Evolutionary conservation across 2,797 vertebrate genomes (phyloP).

Genomic region (Coregonus ussuriensis): DNA sequence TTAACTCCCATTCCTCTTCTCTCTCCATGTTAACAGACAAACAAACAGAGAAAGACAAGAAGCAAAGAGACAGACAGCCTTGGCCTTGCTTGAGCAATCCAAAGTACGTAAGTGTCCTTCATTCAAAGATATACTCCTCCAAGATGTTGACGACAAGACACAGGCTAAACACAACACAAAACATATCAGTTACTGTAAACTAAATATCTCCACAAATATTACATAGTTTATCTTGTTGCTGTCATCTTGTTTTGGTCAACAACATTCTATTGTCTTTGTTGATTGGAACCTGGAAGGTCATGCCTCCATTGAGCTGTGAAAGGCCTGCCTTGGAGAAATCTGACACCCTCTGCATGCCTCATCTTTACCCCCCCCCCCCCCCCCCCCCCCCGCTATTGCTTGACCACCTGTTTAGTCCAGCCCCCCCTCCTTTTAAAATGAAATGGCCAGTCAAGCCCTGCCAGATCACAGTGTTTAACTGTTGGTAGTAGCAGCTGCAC

Average conservation of each 20-base stretch:
- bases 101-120: conserved; percentile 68
- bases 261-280: too few relatives aligned
- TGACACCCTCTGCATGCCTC: conserved; percentile 57
- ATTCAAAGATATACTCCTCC: neutral
- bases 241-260: too few relatives aligned
- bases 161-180: conserved; percentile 5
- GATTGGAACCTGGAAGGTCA: conserved; percentile 66
- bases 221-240: too few relatives aligned
- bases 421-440: conserved; percentile 36
- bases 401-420: neutral
- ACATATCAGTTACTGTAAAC: neutral
- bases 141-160: conserved; percentile 13
- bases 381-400: conserved; percentile 22
- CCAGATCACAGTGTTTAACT: conserved; percentile 38
- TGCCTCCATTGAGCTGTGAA: conserved; percentile 59
- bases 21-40: conserved; percentile 62
- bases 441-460: conserved; percentile 43
- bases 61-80: conserved; percentile 45
- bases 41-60: conserved; percentile 37
- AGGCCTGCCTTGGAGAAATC: conserved; percentile 57
- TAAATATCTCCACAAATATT: too few relatives aligned
- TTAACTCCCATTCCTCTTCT: conserved; percentile 21
- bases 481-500: conserved; percentile 37
- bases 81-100: conserved; percentile 71
- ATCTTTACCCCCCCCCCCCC: conserved; percentile 29